Evolutionary conservation across 1,140 invertebrate genomes (phyloP), one percentile per base, ranked within the genome.

Genomic region (Alviniconcha marisindica): DNA sequence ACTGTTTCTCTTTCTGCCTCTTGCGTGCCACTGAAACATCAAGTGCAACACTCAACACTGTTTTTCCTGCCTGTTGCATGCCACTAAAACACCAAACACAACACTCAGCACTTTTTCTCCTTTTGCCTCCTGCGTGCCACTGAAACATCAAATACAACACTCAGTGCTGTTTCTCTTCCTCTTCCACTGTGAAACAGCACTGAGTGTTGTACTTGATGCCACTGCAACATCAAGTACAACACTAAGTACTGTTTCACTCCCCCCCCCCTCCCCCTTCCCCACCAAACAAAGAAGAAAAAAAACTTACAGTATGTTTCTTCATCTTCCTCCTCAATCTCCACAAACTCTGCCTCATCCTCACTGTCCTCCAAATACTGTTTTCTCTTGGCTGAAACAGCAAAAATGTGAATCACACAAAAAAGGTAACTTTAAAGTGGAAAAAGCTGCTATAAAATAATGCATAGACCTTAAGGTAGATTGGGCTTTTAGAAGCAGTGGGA

Each of bases 261-360:
- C 60, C 14, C n/a, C n/a, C 66, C 0, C 66, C 31, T 14, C 31
- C 66, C 31, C 66, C 4, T 14, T 31, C 12, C 60, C n/a, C 60
- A 66, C n/a, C 54, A 63, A 69, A 42, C 38, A 48, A 77, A 77
- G 12, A 5, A 18, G 40, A 51, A 51, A 10, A 5, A 14, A 69
- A 54, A 85, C 87, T 86, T 79, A 88, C 87, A 51, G 38, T 84
- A 82, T 42, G 74, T 73, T 73, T 87, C 80, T 44, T 85, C 82
- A 69, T 86, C 84, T 84, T 88, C 85, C 66, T 85, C 84, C 31
- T 88, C 85, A 42, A 83, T 77, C 73, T 87, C 83, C 31, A 87
- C 77, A 83, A 84, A 84, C 48, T 87, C 83, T 80, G 81, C 78
- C n/a, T 83, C 83, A 36, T 84, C 84, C 71, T 87, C 84, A 82